phyloP scores from a whole-genome alignment of 2,797 vertebrate species.

The Falco biarmicus region DNA sequence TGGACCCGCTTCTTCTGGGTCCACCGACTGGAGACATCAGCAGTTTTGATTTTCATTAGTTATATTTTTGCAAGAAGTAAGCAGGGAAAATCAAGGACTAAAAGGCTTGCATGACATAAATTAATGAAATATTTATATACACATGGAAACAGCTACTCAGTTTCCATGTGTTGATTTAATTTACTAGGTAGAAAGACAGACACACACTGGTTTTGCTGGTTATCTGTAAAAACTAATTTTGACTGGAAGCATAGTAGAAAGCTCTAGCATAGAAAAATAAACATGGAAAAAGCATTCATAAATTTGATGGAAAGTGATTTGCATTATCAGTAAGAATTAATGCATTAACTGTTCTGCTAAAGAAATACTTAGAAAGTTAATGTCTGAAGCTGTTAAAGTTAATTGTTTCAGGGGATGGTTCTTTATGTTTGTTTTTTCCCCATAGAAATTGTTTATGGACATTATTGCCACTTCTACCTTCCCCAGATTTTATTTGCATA shows the following conservation, averaged over 20 bases:
- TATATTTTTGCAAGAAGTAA: neutral
- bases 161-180: neutral
- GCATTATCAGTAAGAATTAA: neutral
- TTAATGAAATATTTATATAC: neutral
- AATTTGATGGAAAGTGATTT: neutral
- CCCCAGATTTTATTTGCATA: neutral
- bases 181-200: neutral
- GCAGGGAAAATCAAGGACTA: neutral
- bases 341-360: neutral
- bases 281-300: neutral
- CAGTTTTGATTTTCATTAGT: neutral
- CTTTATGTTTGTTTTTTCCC: neutral
- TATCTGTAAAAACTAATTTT: neutral
- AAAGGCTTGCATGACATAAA: neutral
- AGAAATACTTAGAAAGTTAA: neutral
- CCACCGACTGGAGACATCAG: neutral
- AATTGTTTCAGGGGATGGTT: neutral
- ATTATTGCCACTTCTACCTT: neutral
- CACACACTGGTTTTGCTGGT: neutral
- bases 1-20: neutral
- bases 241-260: neutral
- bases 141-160: neutral
- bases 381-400: neutral
- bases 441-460: neutral
- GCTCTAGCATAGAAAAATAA: neutral